phyloP scores from a whole-genome alignment of 2,113 vertebrate genomes.

The Pristiophorus japonicus region DNA sequence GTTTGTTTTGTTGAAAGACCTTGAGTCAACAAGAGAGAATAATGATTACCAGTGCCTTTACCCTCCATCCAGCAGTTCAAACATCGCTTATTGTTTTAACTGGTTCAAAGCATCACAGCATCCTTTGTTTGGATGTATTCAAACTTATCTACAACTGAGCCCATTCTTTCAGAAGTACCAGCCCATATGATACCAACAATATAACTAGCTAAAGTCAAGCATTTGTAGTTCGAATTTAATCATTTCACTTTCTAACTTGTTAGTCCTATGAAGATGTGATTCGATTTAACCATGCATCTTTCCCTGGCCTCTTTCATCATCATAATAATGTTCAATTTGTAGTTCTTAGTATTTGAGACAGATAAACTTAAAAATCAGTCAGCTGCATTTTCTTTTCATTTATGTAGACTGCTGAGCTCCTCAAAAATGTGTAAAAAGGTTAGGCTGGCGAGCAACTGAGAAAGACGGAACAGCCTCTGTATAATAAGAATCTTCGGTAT shows the following conservation, averaged over 20 bases:
- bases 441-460: constrained; percentile 68
- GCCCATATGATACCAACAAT: not conserved
- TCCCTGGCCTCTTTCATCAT: not conserved
- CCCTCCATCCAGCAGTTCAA: constrained; percentile 72
- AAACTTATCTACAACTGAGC: constrained; percentile 36
- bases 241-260: not conserved
- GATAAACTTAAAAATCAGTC: too few relatives aligned
- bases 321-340: not conserved
- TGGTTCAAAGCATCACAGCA: constrained; percentile 51
- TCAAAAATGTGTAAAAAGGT: constrained; percentile 48
- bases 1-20: constrained; percentile 80
- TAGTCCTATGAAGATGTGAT: not conserved
- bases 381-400: not conserved
- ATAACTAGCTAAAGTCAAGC: not conserved
- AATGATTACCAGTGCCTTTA: constrained; percentile 69
- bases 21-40: constrained; percentile 75
- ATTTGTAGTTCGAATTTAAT: constrained; percentile 19
- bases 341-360: not conserved
- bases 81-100: constrained; percentile 70
- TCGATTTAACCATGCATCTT: not conserved
- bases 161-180: constrained; percentile 25
- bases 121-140: constrained; percentile 48
- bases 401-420: not conserved
- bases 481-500: constrained; percentile 72
- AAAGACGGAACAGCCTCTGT: constrained; percentile 69